Evolutionary conservation across 2,797 vertebrate genomes (phyloP).

Genomic region (Protosalanx chinensis): DNA sequence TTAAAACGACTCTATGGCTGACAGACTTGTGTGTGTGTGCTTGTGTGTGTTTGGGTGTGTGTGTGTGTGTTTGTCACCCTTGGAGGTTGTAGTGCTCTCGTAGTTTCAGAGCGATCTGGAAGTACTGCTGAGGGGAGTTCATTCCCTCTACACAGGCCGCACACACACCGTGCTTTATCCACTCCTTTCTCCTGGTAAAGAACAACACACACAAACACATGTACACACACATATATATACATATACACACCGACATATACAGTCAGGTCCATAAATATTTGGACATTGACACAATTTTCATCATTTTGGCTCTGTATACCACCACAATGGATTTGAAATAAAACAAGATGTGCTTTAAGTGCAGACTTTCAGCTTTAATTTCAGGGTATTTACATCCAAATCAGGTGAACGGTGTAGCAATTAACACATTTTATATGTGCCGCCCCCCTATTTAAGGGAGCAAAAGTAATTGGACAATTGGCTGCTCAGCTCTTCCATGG

Average conservation of each 20-base stretch:
- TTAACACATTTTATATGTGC: too few species aligned
- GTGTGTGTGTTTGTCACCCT: conserved; percentile 20
- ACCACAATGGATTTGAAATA: too few species aligned
- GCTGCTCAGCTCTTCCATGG: too few species aligned
- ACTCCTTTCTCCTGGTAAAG: not conserved
- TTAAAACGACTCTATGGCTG: not conserved
- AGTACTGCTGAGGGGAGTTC: conserved; percentile 57
- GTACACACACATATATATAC: not conserved
- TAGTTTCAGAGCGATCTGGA: conserved; percentile 57
- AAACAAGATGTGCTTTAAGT: too few species aligned
- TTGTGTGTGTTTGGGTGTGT: not conserved
- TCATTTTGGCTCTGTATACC: too few species aligned
- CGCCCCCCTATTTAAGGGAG: too few species aligned
- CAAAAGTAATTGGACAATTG: too few species aligned
- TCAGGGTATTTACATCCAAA: too few species aligned
- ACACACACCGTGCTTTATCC: not conserved
- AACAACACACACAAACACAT: conserved; percentile 14
- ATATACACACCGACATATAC: not conserved
- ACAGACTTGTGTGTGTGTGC: not conserved
- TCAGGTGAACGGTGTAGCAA: too few species aligned
- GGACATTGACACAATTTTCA: too few species aligned
- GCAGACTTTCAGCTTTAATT: too few species aligned
- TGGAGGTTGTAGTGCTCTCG: conserved; percentile 49
- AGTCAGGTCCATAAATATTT: too few species aligned
- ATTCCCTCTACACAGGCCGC: not conserved